A percentile compares a stretch with the other conserved stretches of the same genome.
Evolutionary conservation across 2,113 vertebrate species (phyloP).

Genomic region (Fregetta grallaria): DNA sequence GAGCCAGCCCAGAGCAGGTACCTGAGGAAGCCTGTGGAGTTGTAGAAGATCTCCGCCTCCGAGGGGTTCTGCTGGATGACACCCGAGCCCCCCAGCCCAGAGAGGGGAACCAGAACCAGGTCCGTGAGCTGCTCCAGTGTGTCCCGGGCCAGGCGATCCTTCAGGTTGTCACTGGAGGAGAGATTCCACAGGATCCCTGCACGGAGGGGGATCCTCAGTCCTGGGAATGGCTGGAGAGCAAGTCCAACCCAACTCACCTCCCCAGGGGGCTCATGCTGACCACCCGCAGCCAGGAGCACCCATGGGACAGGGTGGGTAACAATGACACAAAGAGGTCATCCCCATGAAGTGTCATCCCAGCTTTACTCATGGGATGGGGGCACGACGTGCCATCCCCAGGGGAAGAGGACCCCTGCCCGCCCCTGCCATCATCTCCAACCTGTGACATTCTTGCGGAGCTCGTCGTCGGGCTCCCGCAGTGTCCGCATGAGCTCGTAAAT

Average conservation of each 20-base stretch:
- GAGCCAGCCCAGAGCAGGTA: neutral
- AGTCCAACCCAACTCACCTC: neutral
- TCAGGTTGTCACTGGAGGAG: slow-evolving; percentile 93
- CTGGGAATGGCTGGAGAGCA: fast-evolving
- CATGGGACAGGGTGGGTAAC: fast-evolving
- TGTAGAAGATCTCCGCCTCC: slow-evolving; percentile 90
- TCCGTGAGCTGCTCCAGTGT: slow-evolving; percentile 85
- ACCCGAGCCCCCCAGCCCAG: slow-evolving; percentile 64
- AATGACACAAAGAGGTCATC: fast-evolving
- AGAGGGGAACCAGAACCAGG: slow-evolving; percentile 85
- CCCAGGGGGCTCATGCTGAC: fast-evolving
- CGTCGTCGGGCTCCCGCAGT: slow-evolving; percentile 82
- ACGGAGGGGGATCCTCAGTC: neutral
- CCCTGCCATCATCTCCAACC: slow-evolving; percentile 33
- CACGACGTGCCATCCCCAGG: fast-evolving
- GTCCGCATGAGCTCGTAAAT: slow-evolving; percentile 83
- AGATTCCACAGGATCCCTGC: slow-evolving; percentile 96
- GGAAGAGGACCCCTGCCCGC: neutral
- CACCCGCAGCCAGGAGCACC: neutral
- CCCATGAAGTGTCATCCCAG: fast-evolving
- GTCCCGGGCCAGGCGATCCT: slow-evolving; percentile 88
- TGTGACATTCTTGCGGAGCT: slow-evolving; percentile 93
- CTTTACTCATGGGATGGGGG: fast-evolving
- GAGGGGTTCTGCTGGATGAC: slow-evolving; percentile 81
- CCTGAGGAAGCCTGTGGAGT: slow-evolving; percentile 94